These are phyloP conservation scores for Eudemis profundana DNA, from an alignment of 2,888 invertebrate genomes.

Conservation along the genomic window DNA sequence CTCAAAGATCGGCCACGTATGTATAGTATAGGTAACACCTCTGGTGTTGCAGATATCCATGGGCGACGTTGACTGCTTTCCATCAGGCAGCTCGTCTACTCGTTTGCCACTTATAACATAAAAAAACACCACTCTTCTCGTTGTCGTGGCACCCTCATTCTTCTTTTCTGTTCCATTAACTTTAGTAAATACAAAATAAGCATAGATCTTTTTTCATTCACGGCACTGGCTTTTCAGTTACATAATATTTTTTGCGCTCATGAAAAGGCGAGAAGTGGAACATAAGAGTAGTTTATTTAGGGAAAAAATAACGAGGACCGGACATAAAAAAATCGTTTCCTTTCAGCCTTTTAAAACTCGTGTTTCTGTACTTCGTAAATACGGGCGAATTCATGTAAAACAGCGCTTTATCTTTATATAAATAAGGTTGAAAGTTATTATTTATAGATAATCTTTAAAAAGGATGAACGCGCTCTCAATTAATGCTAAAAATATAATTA, in stretches of 20 bases:
- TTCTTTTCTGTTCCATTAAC: background rate
- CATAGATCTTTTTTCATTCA: slow-evolving; percentile 5
- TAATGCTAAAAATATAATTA: too few relatives aligned
- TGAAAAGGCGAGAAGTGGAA: slow-evolving; percentile 15
- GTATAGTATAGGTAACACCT: too few relatives aligned
- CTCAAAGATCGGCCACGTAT: too few relatives aligned
- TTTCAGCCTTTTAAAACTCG: background rate
- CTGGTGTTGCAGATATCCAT: too few relatives aligned
- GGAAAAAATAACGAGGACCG: background rate
- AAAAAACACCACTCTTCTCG: too few relatives aligned
- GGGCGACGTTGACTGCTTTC: too few relatives aligned
- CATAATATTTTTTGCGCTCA: slow-evolving; percentile 10
- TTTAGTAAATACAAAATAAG: background rate
- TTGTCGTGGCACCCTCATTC: too few relatives aligned
- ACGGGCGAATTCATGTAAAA: background rate
- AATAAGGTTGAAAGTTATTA: too few relatives aligned
- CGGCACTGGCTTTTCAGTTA: slow-evolving; percentile 13
- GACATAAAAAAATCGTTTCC: background rate
- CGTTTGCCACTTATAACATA: too few relatives aligned
- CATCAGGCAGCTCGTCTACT: too few relatives aligned
- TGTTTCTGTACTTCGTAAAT: background rate
- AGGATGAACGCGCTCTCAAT: too few relatives aligned
- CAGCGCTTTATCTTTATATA: background rate
- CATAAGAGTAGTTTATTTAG: slow-evolving; percentile 14
- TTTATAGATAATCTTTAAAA: too few relatives aligned